Evolutionary conservation across 2,888 invertebrate species (phyloP).

Genomic region (Drosophila kuntzei): DNA sequence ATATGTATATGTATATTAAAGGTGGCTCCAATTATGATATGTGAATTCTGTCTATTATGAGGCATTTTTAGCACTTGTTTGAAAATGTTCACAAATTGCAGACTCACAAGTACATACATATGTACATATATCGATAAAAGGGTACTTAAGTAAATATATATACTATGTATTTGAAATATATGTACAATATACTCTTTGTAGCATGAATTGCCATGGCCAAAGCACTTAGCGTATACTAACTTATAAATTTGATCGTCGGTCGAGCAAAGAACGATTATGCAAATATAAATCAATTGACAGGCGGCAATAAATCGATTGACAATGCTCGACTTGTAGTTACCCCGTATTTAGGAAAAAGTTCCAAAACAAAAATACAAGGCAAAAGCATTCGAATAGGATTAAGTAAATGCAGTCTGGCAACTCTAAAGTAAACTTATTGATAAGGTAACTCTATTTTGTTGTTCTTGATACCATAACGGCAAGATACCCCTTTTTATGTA

Average conservation of each 20-base stretch:
- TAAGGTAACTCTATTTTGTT: background rate
- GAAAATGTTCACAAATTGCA: conserved; percentile 19
- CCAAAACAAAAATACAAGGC: background rate
- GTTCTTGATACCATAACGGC: too few relatives aligned
- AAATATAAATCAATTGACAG: conserved; percentile 69
- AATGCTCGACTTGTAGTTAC: background rate
- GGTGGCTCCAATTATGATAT: conserved; percentile 9
- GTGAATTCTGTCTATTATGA: conserved; percentile 45
- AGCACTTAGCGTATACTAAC: conserved; percentile 59
- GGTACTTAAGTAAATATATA: conserved; percentile 8
- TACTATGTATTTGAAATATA: conserved; percentile 7
- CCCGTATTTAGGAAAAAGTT: too few relatives aligned
- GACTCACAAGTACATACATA: too few relatives aligned
- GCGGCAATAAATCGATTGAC: background rate
- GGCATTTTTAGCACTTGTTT: conserved; percentile 49
- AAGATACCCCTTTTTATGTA: background rate
- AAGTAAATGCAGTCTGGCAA: background rate
- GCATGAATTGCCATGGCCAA: conserved; percentile 34
- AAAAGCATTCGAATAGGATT: background rate
- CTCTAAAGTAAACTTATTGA: background rate
- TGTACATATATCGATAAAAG: conserved; percentile 26
- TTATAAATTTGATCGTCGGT: conserved; percentile 50
- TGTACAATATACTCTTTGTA: conserved; percentile 5
- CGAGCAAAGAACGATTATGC: conserved; percentile 61
- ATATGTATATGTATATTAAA: background rate